Base-by-base conservation (phyloP, 2,113 vertebrate genomes). In the Dasyprocta punctata region DNA sequence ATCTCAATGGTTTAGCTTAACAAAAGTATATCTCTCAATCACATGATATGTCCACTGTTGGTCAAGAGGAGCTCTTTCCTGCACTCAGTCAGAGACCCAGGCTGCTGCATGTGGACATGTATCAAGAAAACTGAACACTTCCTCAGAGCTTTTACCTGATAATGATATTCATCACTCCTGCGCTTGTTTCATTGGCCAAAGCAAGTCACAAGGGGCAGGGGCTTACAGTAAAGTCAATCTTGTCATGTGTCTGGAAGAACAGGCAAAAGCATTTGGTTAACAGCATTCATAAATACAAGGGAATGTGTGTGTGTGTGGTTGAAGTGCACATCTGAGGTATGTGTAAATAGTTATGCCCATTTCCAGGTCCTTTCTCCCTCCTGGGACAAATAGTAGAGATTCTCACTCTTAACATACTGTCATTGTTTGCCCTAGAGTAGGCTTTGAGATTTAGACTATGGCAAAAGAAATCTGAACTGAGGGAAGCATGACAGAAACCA, bases 391-490 rank as follows among this genome's bases (percentile, higher is more conserved):
- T 19, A 54, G 60, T 17, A 80, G 60, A 83, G 44, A 60, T 69
- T 80, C 58, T 36, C 14, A 63, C 26, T 81, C 67, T 90, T 90
- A 52, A 69, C 49, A 52, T 28, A 44, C 38, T 78, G 4, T 65
- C 83, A 52, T 83, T 95, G 54, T 8, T 93, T 49, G 10, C 33
- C 26, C 22, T 38, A 94, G 86, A 61, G 6, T 49, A 87, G 69
- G 38, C 52, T 91, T n/a, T 63, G 61, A 83, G 47, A 86, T 80
- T n/a, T 83, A 60, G 77, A 91, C 44, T 11, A 20, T 5, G 28
- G 47, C 38, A 47, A 73, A 95, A 87, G 91, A 95, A 54, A 92
- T 47, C 65, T 94, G 44, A 89, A 47, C 56, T 14, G 28, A 86
- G 73, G 63, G 52, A 69, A 95, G 65, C 14, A 14, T 81, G 41